Evolutionary conservation across 2,888 invertebrate genomes (phyloP), one percentile per base, ranked within the genome.

Genomic region (Eumerus sabulonum): DNA sequence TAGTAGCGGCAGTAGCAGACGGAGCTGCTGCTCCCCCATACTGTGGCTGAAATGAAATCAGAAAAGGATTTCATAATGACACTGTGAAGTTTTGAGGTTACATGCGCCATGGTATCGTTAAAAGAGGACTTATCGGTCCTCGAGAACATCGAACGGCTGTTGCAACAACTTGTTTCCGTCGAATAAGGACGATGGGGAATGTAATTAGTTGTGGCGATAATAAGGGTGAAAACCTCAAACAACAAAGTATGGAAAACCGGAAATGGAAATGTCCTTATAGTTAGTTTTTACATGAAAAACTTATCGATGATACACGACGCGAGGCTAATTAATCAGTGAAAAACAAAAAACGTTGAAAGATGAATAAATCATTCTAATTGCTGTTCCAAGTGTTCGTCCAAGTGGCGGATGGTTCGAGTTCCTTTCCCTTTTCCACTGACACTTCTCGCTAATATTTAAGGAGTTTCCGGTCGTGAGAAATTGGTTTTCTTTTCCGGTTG

Each of bases 291-390:
- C 27, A 27, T 27, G 7, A 27, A 27, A 27, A 27, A 27, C 27
- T 27, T 27, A 27, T 27, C 27, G 27, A 27, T 7, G 7, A 27
- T 27, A 7, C n/a, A n/a, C 7, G 27, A 7, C 27, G 7, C 27
- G 27, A 27, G 44, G 38, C 44, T 53, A 68, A 59, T 60, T 68
- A 59, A 60, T 68, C 45, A 44, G 16, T 11, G 7, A 27, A 18
- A 50, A 44, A 14, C 42, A 44, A 44, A 16, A 35, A 54, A 44
- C 27, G 27, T 4, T 27, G 14, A 40, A 47, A 76, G 27, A 4
- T 40, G 45, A 62, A 72, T 72, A 76, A 76, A 76, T 76, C 76
- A 62, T 72, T 62, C 66, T 76, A 72, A 76, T 72, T 66, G 62
- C 72, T 71, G 53, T 19, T 50, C 47, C 54, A 70, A 70, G 47